Conservation (phyloP, 2,797 vertebrate genomes). For the Heteromormyrus szaboi region DNA sequence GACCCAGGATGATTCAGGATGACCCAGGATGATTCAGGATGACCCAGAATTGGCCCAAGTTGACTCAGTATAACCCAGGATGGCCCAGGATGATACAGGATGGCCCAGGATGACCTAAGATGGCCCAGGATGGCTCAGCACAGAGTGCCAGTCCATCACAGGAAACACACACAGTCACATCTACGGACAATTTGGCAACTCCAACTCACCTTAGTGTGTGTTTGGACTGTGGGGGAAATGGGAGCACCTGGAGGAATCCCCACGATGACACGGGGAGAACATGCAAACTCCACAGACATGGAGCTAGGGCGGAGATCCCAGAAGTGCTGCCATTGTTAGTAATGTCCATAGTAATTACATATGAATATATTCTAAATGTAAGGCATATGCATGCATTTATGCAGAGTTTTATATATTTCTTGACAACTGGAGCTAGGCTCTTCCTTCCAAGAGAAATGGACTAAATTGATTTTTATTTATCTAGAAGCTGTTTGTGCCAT, state of each 20-base stretch:
- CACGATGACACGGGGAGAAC: neutral
- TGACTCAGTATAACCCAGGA: no score
- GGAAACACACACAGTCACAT: neutral
- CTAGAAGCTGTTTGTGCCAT: neutral
- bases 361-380: neutral
- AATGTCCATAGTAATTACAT: neutral
- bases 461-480: neutral
- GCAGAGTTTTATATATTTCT: neutral
- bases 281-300: neutral
- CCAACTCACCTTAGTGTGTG: neutral
- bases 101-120: no score
- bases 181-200: neutral
- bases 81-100: no score
- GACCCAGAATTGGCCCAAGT: no score
- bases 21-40: no score
- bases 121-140: neutral
- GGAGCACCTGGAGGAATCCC: neutral
- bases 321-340: neutral
- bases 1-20: no score
- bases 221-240: neutral
- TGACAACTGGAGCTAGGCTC: neutral
- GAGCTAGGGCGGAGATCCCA: neutral
- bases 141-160: neutral
- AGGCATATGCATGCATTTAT: neutral
- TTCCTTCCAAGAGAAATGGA: neutral